phyloP scores from a whole-genome alignment of 2,888 invertebrate species.

The Drosophila robusta region DNA sequence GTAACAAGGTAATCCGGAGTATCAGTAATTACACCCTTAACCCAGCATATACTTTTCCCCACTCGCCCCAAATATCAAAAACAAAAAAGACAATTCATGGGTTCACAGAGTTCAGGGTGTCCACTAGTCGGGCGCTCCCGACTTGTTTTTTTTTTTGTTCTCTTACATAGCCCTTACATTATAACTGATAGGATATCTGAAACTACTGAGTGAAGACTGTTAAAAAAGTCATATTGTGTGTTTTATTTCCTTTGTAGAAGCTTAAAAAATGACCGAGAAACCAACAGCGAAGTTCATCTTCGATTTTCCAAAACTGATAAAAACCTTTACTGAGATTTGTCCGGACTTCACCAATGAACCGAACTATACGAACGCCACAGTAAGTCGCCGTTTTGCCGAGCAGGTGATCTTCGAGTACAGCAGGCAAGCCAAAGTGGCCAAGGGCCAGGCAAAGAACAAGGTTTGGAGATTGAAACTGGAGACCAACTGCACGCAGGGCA shows the following conservation, averaged over 20 bases:
- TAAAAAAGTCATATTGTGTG: background rate
- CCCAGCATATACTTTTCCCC: too few relatives aligned
- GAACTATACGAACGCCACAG: constrained; percentile 40
- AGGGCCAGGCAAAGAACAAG: constrained; percentile 29
- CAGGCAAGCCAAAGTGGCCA: constrained; percentile 52
- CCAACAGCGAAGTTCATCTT: constrained; percentile 25
- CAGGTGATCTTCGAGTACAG: constrained; percentile 56
- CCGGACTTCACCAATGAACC: constrained; percentile 58
- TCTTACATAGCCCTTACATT: too few relatives aligned
- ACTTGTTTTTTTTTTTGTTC: too few relatives aligned
- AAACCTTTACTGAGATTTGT: constrained; percentile 53
- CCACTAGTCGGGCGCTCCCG: too few relatives aligned
- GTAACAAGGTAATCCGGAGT: too few relatives aligned
- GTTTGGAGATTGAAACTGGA: constrained; percentile 41
- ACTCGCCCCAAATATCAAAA: too few relatives aligned
- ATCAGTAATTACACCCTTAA: too few relatives aligned
- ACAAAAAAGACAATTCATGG: too few relatives aligned
- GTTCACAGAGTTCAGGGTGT: too few relatives aligned
- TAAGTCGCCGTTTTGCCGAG: constrained; percentile 66
- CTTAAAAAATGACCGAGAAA: constrained; percentile 28
- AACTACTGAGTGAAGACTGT: background rate
- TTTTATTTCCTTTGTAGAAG: constrained; percentile 11
- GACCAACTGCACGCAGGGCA: background rate
- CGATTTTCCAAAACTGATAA: constrained; percentile 44
- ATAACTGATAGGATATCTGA: too few relatives aligned